These are phyloP conservation scores for Propsilocerus akamusi DNA, from an alignment of 1,140 invertebrate species.

Conservation along the genomic window DNA sequence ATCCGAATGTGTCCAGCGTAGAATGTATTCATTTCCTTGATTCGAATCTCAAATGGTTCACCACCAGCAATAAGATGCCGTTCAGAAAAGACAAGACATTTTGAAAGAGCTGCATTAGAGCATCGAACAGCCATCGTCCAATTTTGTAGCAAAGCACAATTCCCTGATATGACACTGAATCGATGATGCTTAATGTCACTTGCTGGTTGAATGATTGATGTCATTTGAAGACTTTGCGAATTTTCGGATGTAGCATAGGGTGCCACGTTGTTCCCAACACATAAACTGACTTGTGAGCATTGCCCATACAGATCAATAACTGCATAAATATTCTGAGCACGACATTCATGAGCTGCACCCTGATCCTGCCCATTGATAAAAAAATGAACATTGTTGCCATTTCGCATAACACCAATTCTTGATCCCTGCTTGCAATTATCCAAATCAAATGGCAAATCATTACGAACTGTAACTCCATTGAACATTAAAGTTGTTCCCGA, in stretches of 20 bases:
- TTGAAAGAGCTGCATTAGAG: constrained; percentile 16
- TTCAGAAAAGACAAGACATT: constrained; percentile 21
- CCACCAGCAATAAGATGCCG: constrained; percentile 16
- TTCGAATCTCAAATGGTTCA: constrained; percentile 22
- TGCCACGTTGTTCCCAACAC: constrained; percentile 22
- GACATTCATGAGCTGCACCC: constrained; percentile 65
- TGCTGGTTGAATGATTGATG: constrained; percentile 19
- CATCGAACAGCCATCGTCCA: constrained; percentile 20
- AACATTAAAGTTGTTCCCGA: constrained; percentile 67
- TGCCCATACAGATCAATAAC: constrained; percentile 89
- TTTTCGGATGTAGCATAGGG: constrained; percentile 24
- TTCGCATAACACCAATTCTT: constrained; percentile 73
- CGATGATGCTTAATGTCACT: constrained; percentile 20
- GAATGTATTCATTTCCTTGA: constrained; percentile 19
- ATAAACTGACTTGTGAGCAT: constrained; percentile 65
- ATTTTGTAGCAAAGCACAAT: constrained; percentile 20
- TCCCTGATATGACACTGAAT: constrained; percentile 21
- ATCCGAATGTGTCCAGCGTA: constrained; percentile 21
- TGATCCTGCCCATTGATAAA: constrained; percentile 82
- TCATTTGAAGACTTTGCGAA: constrained; percentile 23
- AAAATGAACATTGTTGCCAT: constrained; percentile 72
- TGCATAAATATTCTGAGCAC: constrained; percentile 73
- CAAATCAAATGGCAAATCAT: constrained; percentile 67
- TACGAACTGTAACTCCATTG: constrained; percentile 63
- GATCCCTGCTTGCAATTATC: constrained; percentile 57